Conservation (phyloP, 92 coral and sea anemone species). For the Phenganax stokvisi region DNA sequence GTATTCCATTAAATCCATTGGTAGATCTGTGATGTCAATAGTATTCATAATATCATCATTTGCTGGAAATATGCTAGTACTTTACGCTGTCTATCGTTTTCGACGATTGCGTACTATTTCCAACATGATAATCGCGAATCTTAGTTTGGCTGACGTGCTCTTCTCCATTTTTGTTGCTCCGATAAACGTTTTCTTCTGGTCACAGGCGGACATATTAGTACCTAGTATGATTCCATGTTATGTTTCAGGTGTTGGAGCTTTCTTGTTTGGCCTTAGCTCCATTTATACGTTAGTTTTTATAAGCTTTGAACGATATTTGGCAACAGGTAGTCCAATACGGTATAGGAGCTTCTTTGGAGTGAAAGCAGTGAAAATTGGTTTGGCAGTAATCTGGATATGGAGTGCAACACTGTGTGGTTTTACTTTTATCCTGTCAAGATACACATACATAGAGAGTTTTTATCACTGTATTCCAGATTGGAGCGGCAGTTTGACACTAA, state of each 20-base stretch:
- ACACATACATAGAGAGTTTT: not conserved
- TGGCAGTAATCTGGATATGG: constrained; percentile 1
- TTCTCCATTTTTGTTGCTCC: constrained; percentile 5
- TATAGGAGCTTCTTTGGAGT: not conserved
- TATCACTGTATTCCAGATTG: constrained; percentile 13
- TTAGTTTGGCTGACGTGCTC: constrained; percentile 5
- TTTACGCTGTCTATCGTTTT: not conserved
- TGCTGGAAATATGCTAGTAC: constrained; percentile 2
- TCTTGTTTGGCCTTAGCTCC: not conserved
- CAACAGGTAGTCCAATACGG: not conserved
- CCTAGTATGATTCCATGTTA: not conserved
- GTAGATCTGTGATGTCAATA: constrained; percentile 6
- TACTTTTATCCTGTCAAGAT: not conserved
- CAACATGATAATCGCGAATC: constrained; percentile 5
- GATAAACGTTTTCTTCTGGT: constrained; percentile 7
- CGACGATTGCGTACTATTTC: constrained; percentile 9
- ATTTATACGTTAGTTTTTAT: constrained; percentile 14
- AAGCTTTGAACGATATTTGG: constrained; percentile 9
- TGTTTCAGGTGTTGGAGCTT: constrained; percentile 2
- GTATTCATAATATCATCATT: not conserved
- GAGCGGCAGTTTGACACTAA: not conserved
- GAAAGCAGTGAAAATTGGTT: not conserved
- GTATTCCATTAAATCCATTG: not conserved
- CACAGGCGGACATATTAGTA: not conserved
- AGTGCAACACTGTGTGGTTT: not conserved